A percentile compares a stretch with the other conserved stretches of the same genome.
phyloP scores from a whole-genome alignment of 2,888 invertebrate genomes.

The Andrena camellia region DNA sequence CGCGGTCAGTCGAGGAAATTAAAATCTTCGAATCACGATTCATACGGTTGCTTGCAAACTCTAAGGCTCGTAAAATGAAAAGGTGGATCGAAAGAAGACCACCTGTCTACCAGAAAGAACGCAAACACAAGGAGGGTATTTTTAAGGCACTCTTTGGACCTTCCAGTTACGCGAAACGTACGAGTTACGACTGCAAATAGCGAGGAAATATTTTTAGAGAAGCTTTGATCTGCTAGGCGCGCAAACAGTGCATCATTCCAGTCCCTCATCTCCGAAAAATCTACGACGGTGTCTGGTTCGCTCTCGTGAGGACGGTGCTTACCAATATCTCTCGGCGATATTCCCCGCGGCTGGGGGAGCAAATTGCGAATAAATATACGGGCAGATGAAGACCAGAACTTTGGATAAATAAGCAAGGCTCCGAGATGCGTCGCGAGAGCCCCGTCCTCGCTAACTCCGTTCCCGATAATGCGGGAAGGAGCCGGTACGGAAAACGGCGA shows the following conservation, averaged over 20 bases:
- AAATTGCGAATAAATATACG: constrained; percentile 19
- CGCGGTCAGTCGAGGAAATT: constrained; percentile 31
- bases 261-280: constrained; percentile 1
- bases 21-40: constrained; percentile 4
- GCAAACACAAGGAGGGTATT: constrained; percentile 14
- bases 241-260: constrained; percentile 35
- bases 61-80: not conserved
- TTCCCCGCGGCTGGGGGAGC: not conserved
- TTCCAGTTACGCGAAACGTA: not conserved
- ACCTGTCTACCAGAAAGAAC: constrained; percentile 5
- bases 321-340: constrained; percentile 14
- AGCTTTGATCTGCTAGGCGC: constrained; percentile 37
- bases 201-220: constrained; percentile 48
- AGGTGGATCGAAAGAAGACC: not conserved
- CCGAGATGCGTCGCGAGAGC: not conserved
- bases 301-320: not conserved
- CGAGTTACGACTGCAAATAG: constrained; percentile 5
- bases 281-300: not conserved
- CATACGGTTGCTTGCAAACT: not conserved
- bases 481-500: constrained; percentile 7
- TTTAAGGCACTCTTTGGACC: not conserved
- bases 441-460: not conserved
- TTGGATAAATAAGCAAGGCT: not conserved
- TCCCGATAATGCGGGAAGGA: constrained; percentile 20
- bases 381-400: not conserved